Percentiles rank a stretch among this genome's conserved stretches.
Conservation (phyloP, 2,113 vertebrate species). For the Theristicus caerulescens region DNA sequence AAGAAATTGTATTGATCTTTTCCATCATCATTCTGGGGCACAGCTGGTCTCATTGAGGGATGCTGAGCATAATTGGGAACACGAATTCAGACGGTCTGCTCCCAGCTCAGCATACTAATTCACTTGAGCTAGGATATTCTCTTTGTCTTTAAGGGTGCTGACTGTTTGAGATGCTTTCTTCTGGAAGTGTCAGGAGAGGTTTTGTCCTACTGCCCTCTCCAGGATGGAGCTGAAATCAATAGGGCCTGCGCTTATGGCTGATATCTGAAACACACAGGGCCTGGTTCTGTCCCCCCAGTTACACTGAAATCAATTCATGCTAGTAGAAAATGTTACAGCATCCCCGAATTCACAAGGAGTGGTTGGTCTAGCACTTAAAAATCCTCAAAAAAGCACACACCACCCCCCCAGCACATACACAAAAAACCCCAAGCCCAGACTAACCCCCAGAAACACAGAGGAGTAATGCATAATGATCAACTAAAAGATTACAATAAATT, state of each 20-base stretch:
- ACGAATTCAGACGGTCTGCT: not conserved
- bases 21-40: not conserved
- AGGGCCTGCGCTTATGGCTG: not conserved
- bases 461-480: not conserved
- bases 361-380: not conserved
- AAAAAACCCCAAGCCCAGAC: not conserved
- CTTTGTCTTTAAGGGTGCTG: not conserved
- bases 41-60: not conserved
- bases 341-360: not conserved
- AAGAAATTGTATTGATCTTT: not conserved
- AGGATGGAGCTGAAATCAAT: not conserved
- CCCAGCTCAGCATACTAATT: not conserved
- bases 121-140: not conserved
- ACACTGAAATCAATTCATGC: not conserved
- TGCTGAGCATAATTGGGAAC: not conserved
- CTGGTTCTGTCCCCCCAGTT: not conserved
- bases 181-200: not conserved
- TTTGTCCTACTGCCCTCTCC: constrained; percentile 25
- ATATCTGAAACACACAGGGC: not conserved
- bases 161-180: not conserved
- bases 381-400: not conserved
- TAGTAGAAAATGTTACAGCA: not conserved
- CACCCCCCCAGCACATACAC: not conserved
- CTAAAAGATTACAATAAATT: not conserved
- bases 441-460: not conserved